Base-by-base conservation (phyloP, 1,140 invertebrate species). In the Epicauta chinensis region DNA sequence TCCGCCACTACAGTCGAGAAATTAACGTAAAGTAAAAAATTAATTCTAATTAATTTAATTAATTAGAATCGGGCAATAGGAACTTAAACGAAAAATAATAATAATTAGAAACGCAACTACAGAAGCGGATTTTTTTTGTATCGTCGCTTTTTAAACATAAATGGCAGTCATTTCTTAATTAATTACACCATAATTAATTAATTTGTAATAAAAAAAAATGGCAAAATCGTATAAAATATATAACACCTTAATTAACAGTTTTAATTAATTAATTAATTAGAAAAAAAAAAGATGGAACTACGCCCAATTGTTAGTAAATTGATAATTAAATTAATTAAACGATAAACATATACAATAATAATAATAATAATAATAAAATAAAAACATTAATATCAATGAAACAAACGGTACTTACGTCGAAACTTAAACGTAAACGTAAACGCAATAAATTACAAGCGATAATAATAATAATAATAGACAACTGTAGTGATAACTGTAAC, bases 151-250 rank as follows among this genome's bases (percentile, higher is more conserved):
- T 63, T 63, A 59, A 36, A 59, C 55, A 58, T 57, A 64, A 64
- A 64, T 66, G 64, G 64, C 64, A 66, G 64, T 66, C 64, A 59
- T 57, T 59, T 49, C 40, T 40, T 43, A 56, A 56, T 23, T 23
- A 23, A 23, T 23, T 23, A n/a, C n/a, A n/a, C n/a, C n/a, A n/a
- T n/a, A 23, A 23, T 23, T 23, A 23, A 23, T 23, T 23, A 23
- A 23, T 23, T 23, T 5, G 7, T 23, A 23, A 60, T 58, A 51
- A 49, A 49, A 54, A 58, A 64, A 57, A 66, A 66, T 64, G 64
- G 64, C 64, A 64, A 64, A 54, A 17, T 60, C 31, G 52, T 58
- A 53, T 48, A 56, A 56, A 53, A 58, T 46, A 11, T 34, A n/a
- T 34, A 34, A 9, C 10, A 34, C 5, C 23, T 23, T 5, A 23